These are phyloP conservation scores for Chloropsis cyanopogon DNA, from an alignment of 2,113 vertebrate genomes.

Conservation along the genomic window DNA sequence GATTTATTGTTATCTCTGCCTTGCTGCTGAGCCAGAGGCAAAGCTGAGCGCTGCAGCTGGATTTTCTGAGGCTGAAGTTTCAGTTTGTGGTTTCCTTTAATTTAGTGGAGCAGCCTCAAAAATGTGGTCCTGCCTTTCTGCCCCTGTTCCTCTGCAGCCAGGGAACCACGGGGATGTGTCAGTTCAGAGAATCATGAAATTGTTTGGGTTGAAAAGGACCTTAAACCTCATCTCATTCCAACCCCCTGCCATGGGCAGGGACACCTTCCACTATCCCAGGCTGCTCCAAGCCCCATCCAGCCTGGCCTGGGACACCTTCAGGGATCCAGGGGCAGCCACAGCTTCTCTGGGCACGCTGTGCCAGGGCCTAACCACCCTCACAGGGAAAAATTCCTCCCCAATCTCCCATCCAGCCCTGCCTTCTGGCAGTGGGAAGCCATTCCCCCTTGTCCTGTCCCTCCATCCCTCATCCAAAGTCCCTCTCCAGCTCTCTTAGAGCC, in stretches of 20 bases:
- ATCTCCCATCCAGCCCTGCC: not conserved
- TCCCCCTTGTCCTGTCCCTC: not conserved
- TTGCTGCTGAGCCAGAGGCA: conserved; percentile 8
- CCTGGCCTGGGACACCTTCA: not conserved
- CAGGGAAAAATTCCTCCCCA: not conserved
- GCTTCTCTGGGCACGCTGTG: fast-evolving
- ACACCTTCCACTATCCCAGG: not conserved
- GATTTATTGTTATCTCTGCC: conserved; percentile 27
- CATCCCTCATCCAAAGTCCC: fast-evolving
- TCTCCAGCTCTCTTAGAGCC: not conserved
- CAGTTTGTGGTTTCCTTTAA: not conserved
- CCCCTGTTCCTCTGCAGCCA: not conserved
- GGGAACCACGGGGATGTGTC: not conserved
- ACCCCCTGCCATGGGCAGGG: not conserved
- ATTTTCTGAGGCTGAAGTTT: not conserved
- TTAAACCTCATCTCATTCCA: not conserved
- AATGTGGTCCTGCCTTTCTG: not conserved
- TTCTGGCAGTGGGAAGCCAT: not conserved
- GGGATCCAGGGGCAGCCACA: not conserved
- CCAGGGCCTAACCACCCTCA: not conserved
- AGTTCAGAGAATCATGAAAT: not conserved
- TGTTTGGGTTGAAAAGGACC: not conserved
- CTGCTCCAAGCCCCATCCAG: fast-evolving
- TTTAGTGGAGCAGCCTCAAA: not conserved
- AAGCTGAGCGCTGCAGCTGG: not conserved